Evolutionary conservation across 2,113 vertebrate species (phyloP).

Genomic region (Rhynchopsitta pachyrhyncha): DNA sequence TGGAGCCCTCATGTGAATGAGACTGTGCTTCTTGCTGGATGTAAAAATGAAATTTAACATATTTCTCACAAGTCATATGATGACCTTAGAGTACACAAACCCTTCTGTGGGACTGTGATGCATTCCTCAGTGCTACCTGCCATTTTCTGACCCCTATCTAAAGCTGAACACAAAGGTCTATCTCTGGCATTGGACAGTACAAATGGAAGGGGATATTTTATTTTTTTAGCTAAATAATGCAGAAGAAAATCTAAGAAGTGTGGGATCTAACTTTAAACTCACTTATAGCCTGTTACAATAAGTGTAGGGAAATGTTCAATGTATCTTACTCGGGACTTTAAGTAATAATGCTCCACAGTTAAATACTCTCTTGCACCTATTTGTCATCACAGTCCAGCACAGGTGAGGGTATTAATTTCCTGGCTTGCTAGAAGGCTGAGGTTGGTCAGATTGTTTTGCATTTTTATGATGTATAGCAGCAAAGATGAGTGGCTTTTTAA

Average conservation of each 20-base stretch:
- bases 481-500: background rate
- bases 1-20: background rate
- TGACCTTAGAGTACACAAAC: background rate
- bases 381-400: background rate
- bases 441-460: background rate
- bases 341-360: background rate
- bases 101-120: background rate
- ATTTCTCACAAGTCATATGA: background rate
- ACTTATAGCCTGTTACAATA: background rate
- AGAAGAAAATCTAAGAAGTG: background rate
- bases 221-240: background rate
- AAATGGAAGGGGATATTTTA: background rate
- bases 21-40: background rate
- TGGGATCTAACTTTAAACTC: background rate
- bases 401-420: constrained; percentile 11
- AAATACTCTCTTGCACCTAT: background rate
- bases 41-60: background rate
- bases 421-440: background rate
- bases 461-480: background rate
- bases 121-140: background rate
- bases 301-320: background rate
- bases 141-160: background rate
- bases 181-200: background rate
- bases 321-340: background rate
- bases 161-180: background rate